Evolutionary conservation across 2,797 vertebrate species (phyloP).

Genomic region (Alca torda): DNA sequence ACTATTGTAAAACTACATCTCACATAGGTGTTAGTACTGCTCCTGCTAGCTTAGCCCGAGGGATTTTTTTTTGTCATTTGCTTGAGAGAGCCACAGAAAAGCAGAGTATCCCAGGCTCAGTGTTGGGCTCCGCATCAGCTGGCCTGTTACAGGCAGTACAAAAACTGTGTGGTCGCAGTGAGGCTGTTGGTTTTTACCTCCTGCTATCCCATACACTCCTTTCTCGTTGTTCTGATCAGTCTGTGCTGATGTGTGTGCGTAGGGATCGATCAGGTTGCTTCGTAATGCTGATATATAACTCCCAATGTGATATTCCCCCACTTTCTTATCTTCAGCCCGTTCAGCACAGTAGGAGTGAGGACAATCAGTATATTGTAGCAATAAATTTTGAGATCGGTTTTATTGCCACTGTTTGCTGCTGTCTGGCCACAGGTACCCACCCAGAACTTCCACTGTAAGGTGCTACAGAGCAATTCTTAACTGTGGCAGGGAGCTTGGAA

Average conservation of each 20-base stretch:
- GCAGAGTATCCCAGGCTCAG: background rate
- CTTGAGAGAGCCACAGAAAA: background rate
- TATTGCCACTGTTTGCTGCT: background rate
- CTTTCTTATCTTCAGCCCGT: background rate
- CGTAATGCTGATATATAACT: background rate
- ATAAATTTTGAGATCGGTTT: constrained; percentile 1
- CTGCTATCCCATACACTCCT: background rate
- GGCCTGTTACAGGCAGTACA: background rate
- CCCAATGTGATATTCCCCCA: background rate
- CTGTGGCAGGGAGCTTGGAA: background rate
- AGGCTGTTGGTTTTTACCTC: background rate
- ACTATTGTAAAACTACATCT: constrained; percentile 14
- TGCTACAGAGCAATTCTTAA: background rate
- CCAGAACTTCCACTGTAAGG: background rate
- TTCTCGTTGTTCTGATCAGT: background rate
- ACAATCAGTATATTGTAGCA: background rate
- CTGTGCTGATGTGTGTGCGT: background rate
- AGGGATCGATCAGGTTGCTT: background rate
- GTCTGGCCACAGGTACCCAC: background rate
- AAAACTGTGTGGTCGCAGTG: background rate
- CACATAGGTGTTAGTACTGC: background rate
- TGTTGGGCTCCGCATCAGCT: background rate
- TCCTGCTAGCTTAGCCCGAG: background rate
- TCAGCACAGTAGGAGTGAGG: background rate
- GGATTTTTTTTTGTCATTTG: background rate